Evolutionary conservation across 2,888 invertebrate genomes (phyloP), one percentile per base, ranked within the genome.

Genomic region (Agrilus mali): DNA sequence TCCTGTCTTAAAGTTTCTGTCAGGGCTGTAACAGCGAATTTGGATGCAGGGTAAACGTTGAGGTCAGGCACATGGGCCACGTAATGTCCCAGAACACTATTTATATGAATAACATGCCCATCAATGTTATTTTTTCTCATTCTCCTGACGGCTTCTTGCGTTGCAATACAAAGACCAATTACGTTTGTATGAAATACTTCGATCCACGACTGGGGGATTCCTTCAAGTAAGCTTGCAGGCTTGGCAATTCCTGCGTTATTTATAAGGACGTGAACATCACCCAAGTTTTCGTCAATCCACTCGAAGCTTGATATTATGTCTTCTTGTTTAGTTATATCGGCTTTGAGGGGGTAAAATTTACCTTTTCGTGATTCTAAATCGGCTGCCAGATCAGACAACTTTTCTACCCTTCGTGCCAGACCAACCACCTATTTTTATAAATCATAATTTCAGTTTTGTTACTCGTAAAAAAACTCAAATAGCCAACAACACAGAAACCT

Each of bases 1-100:
- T 65, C 65, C 47, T 62, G 62, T n/a, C 64, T 50, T 17, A 64
- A 51, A 41, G 60, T 61, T 45, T 64, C 64, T 1, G 63, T 62
- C 38, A 65, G 48, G 20, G 63, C 63, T 6, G 59, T 60, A 40
- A 64, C 56, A 4, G 64, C 65, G 42, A 57, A 60, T 50, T 61
- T 61, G 15, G 56, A 55, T 7, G 59, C 58, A 3, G 57, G 45
- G 40, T 60, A 61, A 47, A 58, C 52, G 16, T 58, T 58, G 4
- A 55, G 31, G 39, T 47, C 41, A 4, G 57, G 56, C 1, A 53
- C 43, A 35, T 51, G 48, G 1, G 51, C 51, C 2, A 57, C 55
- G 36, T 53, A 51, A 38, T 58, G 58, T 7, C 57, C 58, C 36
- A 54, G 44, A 44, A 55, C 43, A 36, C 56, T 55, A 39, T 53